A percentile compares a stretch with the other conserved stretches of the same genome.
Conservation (phyloP, 2,888 invertebrate species). For the Tricholauxania praeusta region DNA sequence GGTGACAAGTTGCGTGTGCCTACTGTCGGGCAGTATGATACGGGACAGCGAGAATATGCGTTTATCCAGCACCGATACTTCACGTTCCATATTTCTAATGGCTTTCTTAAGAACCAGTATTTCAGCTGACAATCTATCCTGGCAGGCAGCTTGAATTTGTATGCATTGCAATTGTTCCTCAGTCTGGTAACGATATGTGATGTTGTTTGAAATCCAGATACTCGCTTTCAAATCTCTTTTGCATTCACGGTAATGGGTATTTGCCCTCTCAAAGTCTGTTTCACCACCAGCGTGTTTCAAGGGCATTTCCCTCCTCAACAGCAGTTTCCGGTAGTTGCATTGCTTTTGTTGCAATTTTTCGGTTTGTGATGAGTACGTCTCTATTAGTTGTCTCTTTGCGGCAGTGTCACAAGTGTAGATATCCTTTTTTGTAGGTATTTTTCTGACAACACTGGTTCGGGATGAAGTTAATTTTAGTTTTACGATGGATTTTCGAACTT, state of each 20-base stretch:
- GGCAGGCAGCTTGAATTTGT: conserved; percentile 58
- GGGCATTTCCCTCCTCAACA: no score
- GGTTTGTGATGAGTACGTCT: no score
- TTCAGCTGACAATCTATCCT: conserved; percentile 56
- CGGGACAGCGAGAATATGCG: conserved; percentile 58
- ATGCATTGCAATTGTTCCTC: conserved; percentile 52
- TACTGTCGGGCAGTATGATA: conserved; percentile 58
- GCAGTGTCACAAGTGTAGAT: no score
- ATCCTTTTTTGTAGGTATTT: no score
- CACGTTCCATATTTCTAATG: conserved; percentile 56
- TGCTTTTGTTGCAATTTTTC: no score
- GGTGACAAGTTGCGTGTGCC: conserved; percentile 56
- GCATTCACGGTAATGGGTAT: conserved; percentile 51
- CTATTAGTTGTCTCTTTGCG: no score
- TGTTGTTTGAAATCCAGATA: conserved; percentile 60
- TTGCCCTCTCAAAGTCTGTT: no score
- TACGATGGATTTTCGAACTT: no score
- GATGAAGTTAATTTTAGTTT: no score
- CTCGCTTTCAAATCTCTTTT: conserved; percentile 58
- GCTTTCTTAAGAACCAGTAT: conserved; percentile 55
- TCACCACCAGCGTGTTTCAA: no score
- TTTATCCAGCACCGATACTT: conserved; percentile 56
- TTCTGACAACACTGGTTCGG: no score
- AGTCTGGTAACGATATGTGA: conserved; percentile 52
- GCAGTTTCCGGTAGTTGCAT: no score